These are phyloP conservation scores for Brachyrhaphis roseni DNA, from an alignment of 2,797 vertebrate genomes.

Conservation along the genomic window DNA sequence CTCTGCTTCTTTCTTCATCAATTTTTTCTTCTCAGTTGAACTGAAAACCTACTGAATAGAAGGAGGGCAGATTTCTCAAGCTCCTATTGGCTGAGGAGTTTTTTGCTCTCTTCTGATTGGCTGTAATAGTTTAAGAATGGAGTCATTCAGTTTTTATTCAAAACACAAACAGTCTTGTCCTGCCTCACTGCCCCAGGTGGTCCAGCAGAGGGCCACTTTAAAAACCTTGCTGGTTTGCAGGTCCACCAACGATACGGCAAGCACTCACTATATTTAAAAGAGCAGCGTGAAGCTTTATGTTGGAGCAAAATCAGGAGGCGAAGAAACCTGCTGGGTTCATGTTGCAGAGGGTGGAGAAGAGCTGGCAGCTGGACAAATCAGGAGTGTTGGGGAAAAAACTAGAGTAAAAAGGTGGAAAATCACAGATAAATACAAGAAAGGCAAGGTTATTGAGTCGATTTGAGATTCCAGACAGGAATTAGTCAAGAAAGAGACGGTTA, in stretches of 20 bases:
- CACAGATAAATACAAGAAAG: background rate
- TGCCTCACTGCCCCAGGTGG: constrained; percentile 45
- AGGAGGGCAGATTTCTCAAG: constrained; percentile 21
- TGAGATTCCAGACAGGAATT: background rate
- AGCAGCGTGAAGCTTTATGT: constrained; percentile 11
- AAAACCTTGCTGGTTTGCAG: too few species aligned
- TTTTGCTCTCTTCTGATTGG: constrained; percentile 58
- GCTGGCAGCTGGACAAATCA: constrained; percentile 14
- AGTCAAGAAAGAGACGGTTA: background rate
- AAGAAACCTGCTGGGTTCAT: constrained; percentile 49
- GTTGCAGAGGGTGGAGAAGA: constrained; percentile 54
- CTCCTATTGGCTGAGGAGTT: constrained; percentile 58
- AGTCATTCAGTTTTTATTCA: constrained; percentile 61
- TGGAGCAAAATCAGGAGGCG: constrained; percentile 41
- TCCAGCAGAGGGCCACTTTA: constrained; percentile 9
- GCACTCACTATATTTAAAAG: constrained; percentile 21
- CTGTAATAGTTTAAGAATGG: constrained; percentile 39
- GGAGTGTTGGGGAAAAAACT: background rate
- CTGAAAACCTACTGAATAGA: constrained; percentile 32
- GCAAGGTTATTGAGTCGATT: background rate
- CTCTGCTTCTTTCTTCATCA: background rate
- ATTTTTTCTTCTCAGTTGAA: background rate
- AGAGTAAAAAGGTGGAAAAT: background rate
- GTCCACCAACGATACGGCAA: constrained; percentile 18
- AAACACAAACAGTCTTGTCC: constrained; percentile 52